Percentiles rank a stretch among this genome's conserved stretches.
Evolutionary conservation across 2,797 vertebrate genomes (phyloP).

Genomic region (Scyliorhinus canicula): DNA sequence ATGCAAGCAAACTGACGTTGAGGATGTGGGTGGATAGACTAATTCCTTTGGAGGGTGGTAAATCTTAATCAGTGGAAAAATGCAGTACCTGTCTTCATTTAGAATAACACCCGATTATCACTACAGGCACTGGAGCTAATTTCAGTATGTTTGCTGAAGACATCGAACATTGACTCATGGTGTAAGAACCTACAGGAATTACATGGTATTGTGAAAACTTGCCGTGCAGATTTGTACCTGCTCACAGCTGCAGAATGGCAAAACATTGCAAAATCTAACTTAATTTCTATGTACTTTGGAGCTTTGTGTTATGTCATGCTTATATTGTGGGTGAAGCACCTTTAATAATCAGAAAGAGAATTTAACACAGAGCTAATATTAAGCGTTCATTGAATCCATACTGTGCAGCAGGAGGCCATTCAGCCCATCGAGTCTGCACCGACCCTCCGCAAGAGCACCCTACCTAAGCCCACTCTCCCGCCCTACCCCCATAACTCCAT

Average conservation of each 20-base stretch:
- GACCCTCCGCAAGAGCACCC: no score
- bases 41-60: not conserved
- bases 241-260: not conserved
- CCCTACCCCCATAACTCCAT: no score
- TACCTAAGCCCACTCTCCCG: no score
- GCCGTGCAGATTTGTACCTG: not conserved
- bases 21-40: not conserved
- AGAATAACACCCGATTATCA: not conserved
- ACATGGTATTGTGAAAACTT: not conserved
- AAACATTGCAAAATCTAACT: not conserved
- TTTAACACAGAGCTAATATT: not conserved
- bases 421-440: no score
- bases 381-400: no score
- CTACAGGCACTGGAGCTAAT: no score
- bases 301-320: not conserved
- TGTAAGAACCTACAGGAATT: slow-evolving; percentile 1
- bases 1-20: not conserved
- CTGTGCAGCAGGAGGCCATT: no score
- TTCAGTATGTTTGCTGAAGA: not conserved
- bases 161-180: not conserved
- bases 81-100: slow-evolving; percentile 8
- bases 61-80: slow-evolving; percentile 11
- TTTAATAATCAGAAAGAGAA: not conserved
- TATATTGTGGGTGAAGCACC: no score
- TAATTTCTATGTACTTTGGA: not conserved